Percentiles rank a stretch among this genome's conserved stretches.
Evolutionary conservation across 2,888 invertebrate genomes (phyloP).

Genomic region (Nebria brevicollis): DNA sequence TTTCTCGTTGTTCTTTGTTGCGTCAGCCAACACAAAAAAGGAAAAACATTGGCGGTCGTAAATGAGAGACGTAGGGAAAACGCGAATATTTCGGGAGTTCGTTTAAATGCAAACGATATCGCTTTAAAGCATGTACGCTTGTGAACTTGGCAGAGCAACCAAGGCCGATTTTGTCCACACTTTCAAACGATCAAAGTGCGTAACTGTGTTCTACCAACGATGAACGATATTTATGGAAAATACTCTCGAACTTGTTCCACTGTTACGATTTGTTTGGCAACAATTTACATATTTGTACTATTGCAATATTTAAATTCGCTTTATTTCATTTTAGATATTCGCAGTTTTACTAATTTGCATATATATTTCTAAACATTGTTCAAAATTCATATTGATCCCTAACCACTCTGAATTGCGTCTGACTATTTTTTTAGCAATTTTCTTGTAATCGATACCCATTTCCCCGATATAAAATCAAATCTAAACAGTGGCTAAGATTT

Average conservation of each 20-base stretch:
- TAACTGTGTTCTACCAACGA: not conserved
- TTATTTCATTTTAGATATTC: not conserved
- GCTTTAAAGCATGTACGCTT: too few species aligned
- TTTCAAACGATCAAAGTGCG: not conserved
- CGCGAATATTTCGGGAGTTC: too few species aligned
- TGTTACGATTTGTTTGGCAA: not conserved
- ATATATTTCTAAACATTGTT: too few species aligned
- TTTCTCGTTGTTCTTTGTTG: too few species aligned
- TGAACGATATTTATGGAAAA: not conserved
- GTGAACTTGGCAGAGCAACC: too few species aligned
- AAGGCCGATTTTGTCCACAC: too few species aligned
- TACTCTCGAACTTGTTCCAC: not conserved
- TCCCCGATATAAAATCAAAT: not conserved
- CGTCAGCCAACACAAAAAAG: not conserved
- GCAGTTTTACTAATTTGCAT: too few species aligned
- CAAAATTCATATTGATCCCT: too few species aligned
- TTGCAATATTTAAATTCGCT: not conserved
- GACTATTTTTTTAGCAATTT: too few species aligned
- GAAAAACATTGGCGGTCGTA: not conserved
- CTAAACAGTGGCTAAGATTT: not conserved
- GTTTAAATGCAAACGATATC: too few species aligned
- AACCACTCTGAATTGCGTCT: too few species aligned
- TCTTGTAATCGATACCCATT: too few species aligned
- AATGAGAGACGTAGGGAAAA: not conserved
- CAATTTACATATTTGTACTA: not conserved